Conservation (phyloP, 2,797 vertebrate genomes). For the Coccyzus lansbergi region DNA sequence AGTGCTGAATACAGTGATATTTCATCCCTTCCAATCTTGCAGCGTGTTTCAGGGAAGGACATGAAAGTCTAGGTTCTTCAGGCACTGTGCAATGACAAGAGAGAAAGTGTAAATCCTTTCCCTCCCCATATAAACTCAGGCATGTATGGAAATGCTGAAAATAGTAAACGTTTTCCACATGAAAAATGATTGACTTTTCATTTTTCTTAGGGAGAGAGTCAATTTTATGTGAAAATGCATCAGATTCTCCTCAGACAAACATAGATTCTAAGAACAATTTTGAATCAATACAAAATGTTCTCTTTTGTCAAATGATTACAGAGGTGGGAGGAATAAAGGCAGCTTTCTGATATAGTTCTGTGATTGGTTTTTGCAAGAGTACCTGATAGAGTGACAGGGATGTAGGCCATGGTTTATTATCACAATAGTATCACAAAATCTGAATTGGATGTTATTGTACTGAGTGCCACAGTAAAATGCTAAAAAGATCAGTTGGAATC, state of each 20-base stretch:
- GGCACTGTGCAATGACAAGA: fast-evolving
- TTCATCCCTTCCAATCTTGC: not conserved
- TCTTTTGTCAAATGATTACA: slow-evolving; percentile 39
- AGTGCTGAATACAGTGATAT: no score
- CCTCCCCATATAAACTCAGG: not conserved
- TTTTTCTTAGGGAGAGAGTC: not conserved
- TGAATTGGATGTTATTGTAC: not conserved
- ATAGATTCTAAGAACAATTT: not conserved
- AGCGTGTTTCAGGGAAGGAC: not conserved
- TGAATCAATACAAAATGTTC: not conserved
- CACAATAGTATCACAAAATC: not conserved
- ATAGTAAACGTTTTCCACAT: not conserved
- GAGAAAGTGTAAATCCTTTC: not conserved
- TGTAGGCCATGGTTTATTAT: not conserved
- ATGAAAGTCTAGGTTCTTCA: not conserved
- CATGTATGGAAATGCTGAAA: not conserved
- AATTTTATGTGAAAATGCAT: slow-evolving; percentile 40
- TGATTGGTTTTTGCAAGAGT: not conserved
- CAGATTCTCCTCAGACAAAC: not conserved
- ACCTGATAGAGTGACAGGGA: not conserved
- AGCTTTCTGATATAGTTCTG: not conserved
- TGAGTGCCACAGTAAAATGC: not conserved
- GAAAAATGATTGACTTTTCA: not conserved
- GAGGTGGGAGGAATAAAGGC: not conserved
- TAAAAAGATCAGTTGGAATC: not conserved